These are phyloP conservation scores for Hydrotaea diabolus DNA, from an alignment of 2,888 invertebrate genomes.

Conservation along the genomic window DNA sequence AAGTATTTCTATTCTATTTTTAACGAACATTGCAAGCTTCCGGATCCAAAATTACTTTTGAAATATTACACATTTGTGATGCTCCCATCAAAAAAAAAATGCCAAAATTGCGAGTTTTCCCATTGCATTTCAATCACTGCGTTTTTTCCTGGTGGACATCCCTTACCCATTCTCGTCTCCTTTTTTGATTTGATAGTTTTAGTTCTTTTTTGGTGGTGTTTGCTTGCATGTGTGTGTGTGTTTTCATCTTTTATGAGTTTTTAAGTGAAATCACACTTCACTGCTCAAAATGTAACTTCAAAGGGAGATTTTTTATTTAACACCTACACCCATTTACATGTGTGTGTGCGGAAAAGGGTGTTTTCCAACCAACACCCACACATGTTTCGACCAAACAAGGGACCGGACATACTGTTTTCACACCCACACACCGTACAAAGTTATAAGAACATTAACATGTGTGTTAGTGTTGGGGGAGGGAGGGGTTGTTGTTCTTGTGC, in stretches of 20 bases:
- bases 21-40: too few relatives aligned
- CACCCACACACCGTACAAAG: not conserved
- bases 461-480: not conserved
- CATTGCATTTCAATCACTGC: not conserved
- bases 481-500: not conserved
- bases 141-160: not conserved
- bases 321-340: conserved; percentile 38
- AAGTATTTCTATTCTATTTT: too few relatives aligned
- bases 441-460: conserved; percentile 13
- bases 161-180: not conserved
- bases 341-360: conserved; percentile 39
- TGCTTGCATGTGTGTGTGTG: not conserved
- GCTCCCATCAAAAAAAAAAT: too few relatives aligned
- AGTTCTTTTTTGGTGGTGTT: not conserved
- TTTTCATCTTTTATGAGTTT: conserved; percentile 20
- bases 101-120: not conserved
- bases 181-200: not conserved
- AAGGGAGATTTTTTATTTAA: conserved; percentile 43
- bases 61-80: too few relatives aligned
- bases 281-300: conserved; percentile 48
- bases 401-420: too few relatives aligned
- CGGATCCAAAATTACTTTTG: too few relatives aligned
- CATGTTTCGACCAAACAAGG: too few relatives aligned
- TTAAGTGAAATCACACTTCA: conserved; percentile 49
- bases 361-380: conserved; percentile 10